Evolutionary conservation across 2,113 vertebrate genomes (phyloP).

Genomic region (Ptyas mucosa): DNA sequence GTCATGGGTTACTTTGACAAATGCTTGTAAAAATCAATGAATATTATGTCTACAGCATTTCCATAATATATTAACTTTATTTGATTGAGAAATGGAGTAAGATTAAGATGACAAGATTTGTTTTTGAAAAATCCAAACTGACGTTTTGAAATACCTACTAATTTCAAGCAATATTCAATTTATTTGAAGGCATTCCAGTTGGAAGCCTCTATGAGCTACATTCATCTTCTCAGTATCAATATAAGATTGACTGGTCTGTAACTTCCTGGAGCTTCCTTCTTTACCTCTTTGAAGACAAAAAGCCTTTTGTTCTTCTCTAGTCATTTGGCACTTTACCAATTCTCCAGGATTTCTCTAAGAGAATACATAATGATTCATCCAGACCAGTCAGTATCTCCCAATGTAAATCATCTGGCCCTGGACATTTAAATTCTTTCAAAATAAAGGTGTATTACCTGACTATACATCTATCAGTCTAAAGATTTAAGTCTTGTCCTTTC

Average conservation of each 20-base stretch:
- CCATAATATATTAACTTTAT: neutral
- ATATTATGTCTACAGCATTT: neutral
- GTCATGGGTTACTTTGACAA: neutral
- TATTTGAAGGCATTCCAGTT: neutral
- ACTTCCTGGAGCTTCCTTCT: neutral
- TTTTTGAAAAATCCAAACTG: neutral
- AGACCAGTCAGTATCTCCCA: neutral
- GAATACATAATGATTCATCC: neutral
- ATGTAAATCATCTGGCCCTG: neutral
- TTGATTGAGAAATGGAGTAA: neutral
- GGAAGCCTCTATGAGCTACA: neutral
- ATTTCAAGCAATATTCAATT: neutral
- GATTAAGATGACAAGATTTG: neutral
- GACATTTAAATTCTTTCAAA: neutral
- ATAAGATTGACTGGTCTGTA: neutral
- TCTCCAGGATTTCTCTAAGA: neutral
- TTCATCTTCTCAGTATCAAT: neutral
- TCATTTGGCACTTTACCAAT: neutral
- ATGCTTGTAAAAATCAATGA: neutral
- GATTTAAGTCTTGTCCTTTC: neutral
- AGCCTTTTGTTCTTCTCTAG: neutral
- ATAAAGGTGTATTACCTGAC: neutral
- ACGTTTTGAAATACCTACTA: neutral
- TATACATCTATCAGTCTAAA: neutral
- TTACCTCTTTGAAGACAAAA: neutral